These are phyloP conservation scores for Lottia scabra DNA, from an alignment of 2,888 invertebrate genomes.

Conservation along the genomic window DNA sequence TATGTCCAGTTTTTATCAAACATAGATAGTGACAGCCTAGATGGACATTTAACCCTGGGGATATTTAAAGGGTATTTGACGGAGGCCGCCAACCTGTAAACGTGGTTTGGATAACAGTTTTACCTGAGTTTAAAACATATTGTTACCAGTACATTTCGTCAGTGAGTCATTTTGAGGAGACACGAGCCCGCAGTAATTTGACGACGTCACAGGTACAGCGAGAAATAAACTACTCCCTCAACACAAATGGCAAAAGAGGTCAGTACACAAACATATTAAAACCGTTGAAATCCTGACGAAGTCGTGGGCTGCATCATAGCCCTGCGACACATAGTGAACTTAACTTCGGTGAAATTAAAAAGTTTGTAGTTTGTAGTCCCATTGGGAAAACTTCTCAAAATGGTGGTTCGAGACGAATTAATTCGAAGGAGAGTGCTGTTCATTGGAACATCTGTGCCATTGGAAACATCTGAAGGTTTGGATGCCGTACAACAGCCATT, in stretches of 20 bases:
- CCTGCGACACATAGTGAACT: background rate
- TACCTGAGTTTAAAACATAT: no score
- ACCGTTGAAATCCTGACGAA: background rate
- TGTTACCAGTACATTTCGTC: background rate
- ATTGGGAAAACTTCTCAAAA: constrained; percentile 18
- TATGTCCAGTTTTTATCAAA: background rate
- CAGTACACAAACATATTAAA: constrained; percentile 6
- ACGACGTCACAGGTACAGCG: constrained; percentile 7
- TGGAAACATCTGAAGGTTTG: constrained; percentile 61
- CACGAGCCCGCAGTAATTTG: background rate
- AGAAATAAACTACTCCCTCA: constrained; percentile 15
- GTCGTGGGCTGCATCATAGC: background rate
- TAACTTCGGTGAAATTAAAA: no score
- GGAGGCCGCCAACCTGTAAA: no score
- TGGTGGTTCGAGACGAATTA: constrained; percentile 40
- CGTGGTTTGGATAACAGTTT: no score
- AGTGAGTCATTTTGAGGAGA: background rate
- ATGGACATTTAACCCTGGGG: no score
- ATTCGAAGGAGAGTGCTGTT: constrained; percentile 62
- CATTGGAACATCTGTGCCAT: constrained; percentile 66
- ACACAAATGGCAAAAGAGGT: constrained; percentile 24
- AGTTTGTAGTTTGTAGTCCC: no score
- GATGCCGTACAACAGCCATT: constrained; percentile 65
- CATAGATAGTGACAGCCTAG: no score
- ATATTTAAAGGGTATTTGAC: no score